Evolutionary conservation across 1,140 invertebrate species (phyloP), one percentile per base, ranked within the genome.

Genomic region (Drosophila lacteicornis): DNA sequence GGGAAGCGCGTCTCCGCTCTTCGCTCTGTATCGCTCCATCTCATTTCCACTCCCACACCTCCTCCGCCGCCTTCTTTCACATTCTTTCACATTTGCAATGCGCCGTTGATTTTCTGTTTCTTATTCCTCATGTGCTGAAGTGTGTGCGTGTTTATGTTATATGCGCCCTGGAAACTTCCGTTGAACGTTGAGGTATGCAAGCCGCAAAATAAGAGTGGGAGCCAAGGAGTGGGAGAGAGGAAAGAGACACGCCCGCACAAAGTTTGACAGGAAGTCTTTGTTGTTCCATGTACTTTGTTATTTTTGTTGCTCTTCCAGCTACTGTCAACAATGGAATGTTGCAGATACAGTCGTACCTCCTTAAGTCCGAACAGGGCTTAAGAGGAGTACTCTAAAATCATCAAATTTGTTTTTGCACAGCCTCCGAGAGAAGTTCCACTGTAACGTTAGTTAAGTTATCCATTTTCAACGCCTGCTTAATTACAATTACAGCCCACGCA

Each of bases 401-500:
- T 36, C 1, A 38, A 38, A 22, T n/a, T 19, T 19, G 2, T 22
- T 22, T 73, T 50, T 74, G 56, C 42, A 51, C 82, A 80, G 67
- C 62, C 75, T 68, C 62, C 38, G 43, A 22, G 67, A 66, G 74
- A 45, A 45, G 46, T 45, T 84, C 42, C 27, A 19, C 38, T 55
- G 33, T 38, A 55, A 55, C 33, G 19, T 22, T 27, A 62, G 62
- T 66, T 62, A 22, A 66, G 62, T 62, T 66, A 62, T 66, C 40
- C 62, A 36, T 66, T 66, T 45, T 68, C 49, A 70, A 65, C 77
- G 61, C 58, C 75, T 71, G 75, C 67, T 84, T 79, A 90, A 90
- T 90, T 85, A 85, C 83, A 90, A 85, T 90, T 90, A 79, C 75
- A 79, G 65, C 85, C 85, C 79, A 90, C 85, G 82, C 85, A 90